Evolutionary conservation across 1,140 invertebrate genomes (phyloP).

Genomic region (Drosophila miranda): DNA sequence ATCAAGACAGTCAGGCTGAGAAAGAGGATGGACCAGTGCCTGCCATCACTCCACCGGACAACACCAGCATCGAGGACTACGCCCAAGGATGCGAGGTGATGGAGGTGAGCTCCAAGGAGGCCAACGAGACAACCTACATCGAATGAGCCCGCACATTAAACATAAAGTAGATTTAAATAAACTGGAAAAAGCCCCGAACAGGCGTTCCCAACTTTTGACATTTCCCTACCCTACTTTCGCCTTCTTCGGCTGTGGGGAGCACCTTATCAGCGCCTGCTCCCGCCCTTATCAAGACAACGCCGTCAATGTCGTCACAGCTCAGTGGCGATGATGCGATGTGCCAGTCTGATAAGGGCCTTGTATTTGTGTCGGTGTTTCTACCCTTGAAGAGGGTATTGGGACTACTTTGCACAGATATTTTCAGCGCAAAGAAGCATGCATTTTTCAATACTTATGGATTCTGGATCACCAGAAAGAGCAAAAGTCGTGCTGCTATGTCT

Average conservation of each 20-base stretch:
- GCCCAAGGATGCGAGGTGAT: conserved; percentile 66
- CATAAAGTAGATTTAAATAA: too few relatives aligned
- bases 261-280: conserved; percentile 8
- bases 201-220: too few relatives aligned
- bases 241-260: conserved; percentile 4
- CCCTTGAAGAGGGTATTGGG: not conserved
- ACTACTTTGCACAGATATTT: too few relatives aligned
- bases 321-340: conserved; percentile 6
- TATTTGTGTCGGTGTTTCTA: conserved; percentile 5
- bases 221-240: conserved; percentile 6
- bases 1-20: too few relatives aligned
- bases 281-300: conserved; percentile 26
- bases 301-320: conserved; percentile 24
- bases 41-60: conserved; percentile 3
- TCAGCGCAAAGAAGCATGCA: too few relatives aligned
- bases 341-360: not conserved
- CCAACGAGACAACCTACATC: conserved; percentile 60
- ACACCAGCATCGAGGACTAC: conserved; percentile 58
- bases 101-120: conserved; percentile 60
- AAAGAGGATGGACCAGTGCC: too few relatives aligned
- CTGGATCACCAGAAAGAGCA: too few relatives aligned
- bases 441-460: too few relatives aligned
- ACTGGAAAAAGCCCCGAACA: too few relatives aligned
- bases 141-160: conserved; percentile 16
- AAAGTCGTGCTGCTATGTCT: too few relatives aligned